Base-by-base conservation (phyloP, 2,888 invertebrate species). In the Coelopa pilipes region DNA sequence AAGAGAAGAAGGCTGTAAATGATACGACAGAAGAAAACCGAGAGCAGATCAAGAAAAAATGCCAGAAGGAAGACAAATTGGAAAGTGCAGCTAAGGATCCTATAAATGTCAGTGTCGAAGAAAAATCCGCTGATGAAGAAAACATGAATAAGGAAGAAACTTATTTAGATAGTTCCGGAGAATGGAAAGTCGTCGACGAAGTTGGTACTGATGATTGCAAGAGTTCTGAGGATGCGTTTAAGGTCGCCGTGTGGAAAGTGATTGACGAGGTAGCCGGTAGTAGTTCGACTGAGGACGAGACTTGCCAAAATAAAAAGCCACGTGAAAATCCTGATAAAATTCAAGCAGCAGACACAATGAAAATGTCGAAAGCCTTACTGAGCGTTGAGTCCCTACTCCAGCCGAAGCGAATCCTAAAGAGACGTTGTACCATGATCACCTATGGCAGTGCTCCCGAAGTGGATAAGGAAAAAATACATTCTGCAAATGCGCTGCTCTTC, bases 401-500 rank as follows among this genome's bases (percentile, higher is more conserved):
- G 67, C 78, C 79, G 9, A 73, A 76, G 46, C 73, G 76, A 0
- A 76, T 78, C 50, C 47, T 79, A n/a, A 70, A 65, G 10, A 76
- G 79, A 53, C 81, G 84, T 34, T 80, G 78, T 49, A 80, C 82
- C 0, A 81, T 84, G 82, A 78, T 82, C 21, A 78, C 80, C 3
- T 72, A 70, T n/a, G 77, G 77, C 46, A 85, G 82, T 70, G 70
- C 73, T 24, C 79, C 83, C 1, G 60, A 83, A 46, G 75, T 85
- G 0, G 81, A 85, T 60, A 81, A 79, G 57, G 57, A 73, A 0
- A 76, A 78, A 49, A 65, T 85, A 4, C 73, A 78, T n/a, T 70
- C 75, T 0, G 74, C 74, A 10, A 77, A 74, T 49, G 81, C 82
- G 24, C 73, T 78, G 15, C 70, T 81, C 0, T 83, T 82, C 46